Evolutionary conservation across 2,888 invertebrate species (phyloP), one percentile per base, ranked within the genome.

Genomic region (Colletes collaris): DNA sequence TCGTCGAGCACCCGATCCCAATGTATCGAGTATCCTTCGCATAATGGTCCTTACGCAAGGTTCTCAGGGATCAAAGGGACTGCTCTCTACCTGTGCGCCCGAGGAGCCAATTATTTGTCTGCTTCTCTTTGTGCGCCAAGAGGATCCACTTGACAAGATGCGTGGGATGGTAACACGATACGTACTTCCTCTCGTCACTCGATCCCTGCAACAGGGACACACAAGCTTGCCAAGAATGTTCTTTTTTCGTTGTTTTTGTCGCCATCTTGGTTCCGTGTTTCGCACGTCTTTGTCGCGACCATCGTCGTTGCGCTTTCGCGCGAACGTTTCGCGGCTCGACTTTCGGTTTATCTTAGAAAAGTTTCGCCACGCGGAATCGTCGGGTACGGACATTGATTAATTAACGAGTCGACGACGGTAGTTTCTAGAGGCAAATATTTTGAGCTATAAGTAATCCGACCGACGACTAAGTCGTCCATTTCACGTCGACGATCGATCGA

Each of bases 41-140:
- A 87, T 86, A 89, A 89, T 85, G 79, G 86, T 86, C 82, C 84
- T 88, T 87, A 87, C 89, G 88, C 88, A 89, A 91, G 89, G 87
- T 88, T 90, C 88, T 87, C 86, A 82, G 82, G 88, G 86, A 88
- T 91, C 87, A 90, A 92, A 91, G 88, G 89, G 84, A 88, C 82
- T 84, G 74, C 86, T 60, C 64, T 16, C 89, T 92, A 92, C 92
- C 92, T 92, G 92, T 90, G 86, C 87, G 76, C 86, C 77, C 82
- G 69, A 84, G 83, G 87, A 93, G 92, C 92, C 92, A 93, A 93
- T 93, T 92, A 93, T 93, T 92, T 91, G 91, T 92, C 92, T 89
- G 91, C 90, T 90, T 89, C 88, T 88, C 87, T 90, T 92, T 92
- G 89, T 90, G 82, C 76, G 40, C 66, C 74, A 49, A 58, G 81